Percentiles rank a stretch among this genome's conserved stretches.
Conservation (phyloP, 2,888 invertebrate genomes). For the Drosophila nr. perissopoda region DNA sequence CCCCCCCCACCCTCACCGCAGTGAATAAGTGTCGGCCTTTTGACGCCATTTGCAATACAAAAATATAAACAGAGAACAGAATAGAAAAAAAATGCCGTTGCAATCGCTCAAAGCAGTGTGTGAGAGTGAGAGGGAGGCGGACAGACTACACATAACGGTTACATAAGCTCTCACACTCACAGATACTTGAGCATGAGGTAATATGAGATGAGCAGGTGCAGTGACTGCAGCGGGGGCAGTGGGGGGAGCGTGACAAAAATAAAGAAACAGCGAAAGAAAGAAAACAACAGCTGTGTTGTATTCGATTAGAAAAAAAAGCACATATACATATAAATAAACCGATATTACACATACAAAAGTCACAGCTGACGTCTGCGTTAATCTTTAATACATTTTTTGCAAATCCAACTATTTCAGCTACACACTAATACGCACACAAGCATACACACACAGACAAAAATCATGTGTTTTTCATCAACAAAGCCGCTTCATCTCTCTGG, state of each 20-base stretch:
- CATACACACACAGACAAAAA: conserved; percentile 45
- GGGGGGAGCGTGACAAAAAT: background rate
- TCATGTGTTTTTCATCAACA: conserved; percentile 80
- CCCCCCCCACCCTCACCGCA: no score
- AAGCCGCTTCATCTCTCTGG: conserved; percentile 9
- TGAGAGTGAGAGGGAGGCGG: conserved; percentile 9
- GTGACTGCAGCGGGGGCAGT: conserved; percentile 1
- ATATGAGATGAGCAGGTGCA: conserved; percentile 48
- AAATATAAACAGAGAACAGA: conserved; percentile 67
- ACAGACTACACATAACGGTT: conserved; percentile 55
- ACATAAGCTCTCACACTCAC: conserved; percentile 44
- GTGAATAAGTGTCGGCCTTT: conserved; percentile 47
- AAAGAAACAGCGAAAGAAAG: conserved; percentile 40
- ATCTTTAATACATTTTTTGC: conserved; percentile 45
- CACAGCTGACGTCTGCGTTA: conserved; percentile 51
- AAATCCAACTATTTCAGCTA: conserved; percentile 47
- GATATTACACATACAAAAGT: background rate
- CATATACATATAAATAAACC: background rate
- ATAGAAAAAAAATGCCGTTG: conserved; percentile 33
- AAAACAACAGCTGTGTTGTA: conserved; percentile 53
- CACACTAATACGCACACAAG: conserved; percentile 24
- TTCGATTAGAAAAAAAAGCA: conserved; percentile 18
- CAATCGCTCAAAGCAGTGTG: conserved; percentile 26
- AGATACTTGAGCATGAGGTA: conserved; percentile 54
- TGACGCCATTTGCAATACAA: conserved; percentile 75